Base-by-base conservation (phyloP, 2,113 vertebrate genomes). In the Addax nasomaculatus region DNA sequence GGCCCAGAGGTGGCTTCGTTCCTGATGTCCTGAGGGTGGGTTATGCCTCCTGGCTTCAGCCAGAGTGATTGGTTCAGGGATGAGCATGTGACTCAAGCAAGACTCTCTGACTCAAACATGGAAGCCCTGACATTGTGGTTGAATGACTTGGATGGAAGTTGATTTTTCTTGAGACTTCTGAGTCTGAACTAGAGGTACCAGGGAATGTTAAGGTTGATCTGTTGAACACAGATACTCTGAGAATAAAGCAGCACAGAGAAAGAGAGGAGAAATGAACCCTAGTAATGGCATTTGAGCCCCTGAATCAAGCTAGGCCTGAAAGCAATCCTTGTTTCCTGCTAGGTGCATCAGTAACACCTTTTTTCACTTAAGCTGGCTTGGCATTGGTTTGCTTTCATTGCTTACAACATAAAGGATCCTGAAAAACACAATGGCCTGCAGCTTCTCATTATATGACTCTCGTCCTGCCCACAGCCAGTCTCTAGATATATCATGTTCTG, bases 371-470 rank as follows among this genome's bases (percentile, higher is more conserved):
- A 49, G 76, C 4, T 23, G 60, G 47, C 8, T 84, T 29, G 30
- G 2, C 15, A 6, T 62, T 0, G 25, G n/a, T 62, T 64, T 84
- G 55, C 78, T 89, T 70, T 70, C 58, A 70, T 55, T 96, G 79
- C 55, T 84, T 21, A 55, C 19, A 27, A 64, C 23, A 13, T 17
- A 57, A 86, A 86, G 6, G 45, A 23, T 11, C 47, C 30, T 4
- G n/a, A 57, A 1, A 53, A 27, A 36, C 3, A 7, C 17, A 5
- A 0, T 1, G 36, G 36, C 5, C 17, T 1, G 1, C 21, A 2
- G 23, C 25, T 21, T 25, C 36, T 30, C 7, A 1, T 2, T 6
- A 29, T 21, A 7, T 30, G 39, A 12, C 8, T 43, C 27, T 51
- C 39, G 1, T 29, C 15, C 49, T 2, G 6, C 64, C 23, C 6